Evolutionary conservation across 2,888 invertebrate genomes (phyloP).

Genomic region (Erebia ligea): DNA sequence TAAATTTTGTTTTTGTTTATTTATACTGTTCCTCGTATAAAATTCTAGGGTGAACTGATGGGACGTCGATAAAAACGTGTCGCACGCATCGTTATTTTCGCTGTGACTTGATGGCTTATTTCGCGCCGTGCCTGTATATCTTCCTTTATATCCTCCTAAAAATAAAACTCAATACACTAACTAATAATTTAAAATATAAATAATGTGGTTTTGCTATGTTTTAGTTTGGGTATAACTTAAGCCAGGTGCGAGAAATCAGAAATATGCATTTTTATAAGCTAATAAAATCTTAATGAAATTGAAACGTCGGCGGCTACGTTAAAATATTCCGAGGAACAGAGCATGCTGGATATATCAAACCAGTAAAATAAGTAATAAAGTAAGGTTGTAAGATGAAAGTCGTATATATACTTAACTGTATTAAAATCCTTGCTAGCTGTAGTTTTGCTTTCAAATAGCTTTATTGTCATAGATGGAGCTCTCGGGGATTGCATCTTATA

Average conservation of each 20-base stretch:
- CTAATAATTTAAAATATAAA: background rate
- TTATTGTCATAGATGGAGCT: constrained; percentile 24
- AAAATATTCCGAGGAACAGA: background rate
- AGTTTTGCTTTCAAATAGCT: constrained; percentile 24
- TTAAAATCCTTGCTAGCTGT: constrained; percentile 10
- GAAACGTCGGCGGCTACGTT: background rate
- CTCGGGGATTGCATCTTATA: constrained; percentile 28
- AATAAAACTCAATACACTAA: no score
- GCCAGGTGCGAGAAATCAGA: background rate
- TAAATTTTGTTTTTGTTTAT: constrained; percentile 12
- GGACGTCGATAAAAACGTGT: constrained; percentile 52
- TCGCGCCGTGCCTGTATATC: constrained; percentile 26
- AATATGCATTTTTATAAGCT: background rate
- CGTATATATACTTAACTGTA: constrained; percentile 7
- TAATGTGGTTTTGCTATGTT: background rate
- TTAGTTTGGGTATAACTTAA: background rate
- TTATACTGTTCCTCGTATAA: constrained; percentile 12
- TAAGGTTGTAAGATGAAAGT: constrained; percentile 13
- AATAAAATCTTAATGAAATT: background rate
- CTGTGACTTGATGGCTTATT: constrained; percentile 53
- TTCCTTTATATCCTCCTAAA: background rate
- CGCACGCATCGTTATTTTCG: constrained; percentile 55
- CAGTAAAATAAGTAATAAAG: constrained; percentile 7
- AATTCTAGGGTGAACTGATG: constrained; percentile 47
- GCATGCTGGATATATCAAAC: constrained; percentile 13